These are phyloP conservation scores for Danio aesculapii DNA, from an alignment of 2,797 vertebrate genomes.

Conservation along the genomic window DNA sequence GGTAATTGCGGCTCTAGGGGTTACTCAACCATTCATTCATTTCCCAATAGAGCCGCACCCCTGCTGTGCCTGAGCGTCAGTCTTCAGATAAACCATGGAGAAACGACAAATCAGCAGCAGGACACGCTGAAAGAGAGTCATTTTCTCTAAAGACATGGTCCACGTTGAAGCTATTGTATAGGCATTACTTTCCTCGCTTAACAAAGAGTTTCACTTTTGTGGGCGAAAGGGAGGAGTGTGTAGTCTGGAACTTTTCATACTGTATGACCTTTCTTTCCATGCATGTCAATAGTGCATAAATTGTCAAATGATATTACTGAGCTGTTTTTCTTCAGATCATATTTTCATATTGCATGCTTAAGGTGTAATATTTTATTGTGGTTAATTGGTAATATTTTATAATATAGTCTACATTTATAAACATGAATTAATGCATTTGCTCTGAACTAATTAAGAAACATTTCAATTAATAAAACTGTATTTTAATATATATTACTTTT, in stretches of 20 bases:
- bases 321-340: neutral
- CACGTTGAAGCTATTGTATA: neutral
- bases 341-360: neutral
- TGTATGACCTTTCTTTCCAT: neutral
- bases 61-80: constrained; percentile 28
- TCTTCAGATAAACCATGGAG: constrained; percentile 20
- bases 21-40: constrained; percentile 50
- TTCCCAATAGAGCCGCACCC: neutral
- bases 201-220: constrained; percentile 4
- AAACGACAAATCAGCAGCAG: neutral
- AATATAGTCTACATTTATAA: neutral
- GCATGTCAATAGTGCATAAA: neutral
- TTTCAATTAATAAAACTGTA: no score
- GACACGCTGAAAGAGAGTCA: constrained; percentile 1
- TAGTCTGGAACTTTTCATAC: neutral
- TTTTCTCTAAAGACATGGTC: constrained; percentile 1
- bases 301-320: neutral
- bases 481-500: no score
- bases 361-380: neutral
- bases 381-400: neutral
- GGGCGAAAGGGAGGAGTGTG: neutral
- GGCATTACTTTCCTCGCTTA: neutral
- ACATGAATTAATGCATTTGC: neutral
- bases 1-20: constrained; percentile 55
- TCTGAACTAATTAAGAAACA: no score